Conservation (phyloP, 2,113 vertebrate species). For the Gracilinanus agilis region DNA sequence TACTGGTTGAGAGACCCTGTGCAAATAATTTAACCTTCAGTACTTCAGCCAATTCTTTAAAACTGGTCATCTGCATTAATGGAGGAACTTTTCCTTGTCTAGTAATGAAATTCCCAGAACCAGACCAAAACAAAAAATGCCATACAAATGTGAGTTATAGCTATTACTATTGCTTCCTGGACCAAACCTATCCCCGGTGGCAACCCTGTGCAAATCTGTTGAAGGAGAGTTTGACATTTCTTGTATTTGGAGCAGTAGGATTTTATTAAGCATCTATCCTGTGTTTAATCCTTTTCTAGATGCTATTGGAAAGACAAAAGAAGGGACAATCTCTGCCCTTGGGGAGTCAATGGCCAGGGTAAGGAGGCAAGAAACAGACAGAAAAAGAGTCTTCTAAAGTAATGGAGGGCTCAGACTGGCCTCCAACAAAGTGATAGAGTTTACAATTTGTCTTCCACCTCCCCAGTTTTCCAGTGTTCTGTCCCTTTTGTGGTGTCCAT, state of each 20-base stretch:
- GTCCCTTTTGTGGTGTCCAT: background rate
- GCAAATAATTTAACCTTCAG: background rate
- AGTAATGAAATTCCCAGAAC: background rate
- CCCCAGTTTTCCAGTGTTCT: background rate
- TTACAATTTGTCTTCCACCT: background rate
- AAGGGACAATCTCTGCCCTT: background rate
- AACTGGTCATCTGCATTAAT: background rate
- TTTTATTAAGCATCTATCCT: background rate
- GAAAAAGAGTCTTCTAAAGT: background rate
- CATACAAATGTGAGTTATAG: background rate
- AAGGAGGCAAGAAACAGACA: background rate
- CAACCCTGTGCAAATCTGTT: background rate
- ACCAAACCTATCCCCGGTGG: background rate
- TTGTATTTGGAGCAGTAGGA: no score
- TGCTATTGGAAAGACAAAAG: background rate
- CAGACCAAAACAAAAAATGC: background rate
- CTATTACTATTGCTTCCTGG: background rate
- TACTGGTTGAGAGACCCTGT: background rate
- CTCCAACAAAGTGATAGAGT: background rate
- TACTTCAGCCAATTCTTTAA: background rate
- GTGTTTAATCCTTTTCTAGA: background rate
- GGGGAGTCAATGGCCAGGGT: background rate
- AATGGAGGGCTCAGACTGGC: background rate
- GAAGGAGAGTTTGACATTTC: background rate
- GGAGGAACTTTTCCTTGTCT: background rate